These are phyloP conservation scores for Piscicola geometra DNA, from an alignment of 2,888 invertebrate species.

Conservation along the genomic window DNA sequence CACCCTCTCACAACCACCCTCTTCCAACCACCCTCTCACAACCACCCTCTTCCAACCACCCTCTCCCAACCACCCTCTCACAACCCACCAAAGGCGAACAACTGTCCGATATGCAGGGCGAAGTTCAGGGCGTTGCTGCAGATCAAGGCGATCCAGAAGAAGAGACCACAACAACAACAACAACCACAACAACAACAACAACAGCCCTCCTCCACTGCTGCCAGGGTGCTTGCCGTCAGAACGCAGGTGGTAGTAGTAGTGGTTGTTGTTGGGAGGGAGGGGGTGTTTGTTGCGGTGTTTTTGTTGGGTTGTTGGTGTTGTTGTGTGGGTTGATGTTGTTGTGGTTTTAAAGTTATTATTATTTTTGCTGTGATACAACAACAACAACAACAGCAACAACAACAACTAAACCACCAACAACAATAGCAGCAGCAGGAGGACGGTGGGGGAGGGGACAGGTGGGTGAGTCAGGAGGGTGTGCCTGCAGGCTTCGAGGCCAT, in stretches of 20 bases:
- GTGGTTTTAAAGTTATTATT: slow-evolving; percentile 95
- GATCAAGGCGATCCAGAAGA: slow-evolving; percentile 83
- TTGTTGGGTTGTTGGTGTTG: background rate
- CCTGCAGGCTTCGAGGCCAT: slow-evolving; percentile 90
- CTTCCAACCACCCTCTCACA: no score
- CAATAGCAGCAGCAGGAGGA: no score
- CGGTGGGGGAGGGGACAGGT: slow-evolving; percentile 49
- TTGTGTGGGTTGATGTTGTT: no score
- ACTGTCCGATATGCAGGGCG: slow-evolving; percentile 97
- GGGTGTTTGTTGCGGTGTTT: no score
- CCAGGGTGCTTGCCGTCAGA: no score
- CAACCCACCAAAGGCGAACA: slow-evolving; percentile 66
- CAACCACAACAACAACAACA: background rate
- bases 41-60: no score
- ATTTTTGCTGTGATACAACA: slow-evolving; percentile 85
- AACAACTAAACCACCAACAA: no score
- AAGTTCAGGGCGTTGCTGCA: slow-evolving; percentile 94
- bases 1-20: no score
- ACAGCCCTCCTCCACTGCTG: no score
- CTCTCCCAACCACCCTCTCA: no score
- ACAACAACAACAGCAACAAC: slow-evolving; percentile 66
- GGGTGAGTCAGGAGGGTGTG: slow-evolving; percentile 66
- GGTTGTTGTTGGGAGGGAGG: no score
- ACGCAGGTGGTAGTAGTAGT: slow-evolving; percentile 2
- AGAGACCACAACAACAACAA: slow-evolving; percentile 36